A percentile compares a stretch with the other conserved stretches of the same genome.
These are phyloP conservation scores for Nannospalax galili DNA, from an alignment of 2,113 vertebrate genomes.

Conservation along the genomic window DNA sequence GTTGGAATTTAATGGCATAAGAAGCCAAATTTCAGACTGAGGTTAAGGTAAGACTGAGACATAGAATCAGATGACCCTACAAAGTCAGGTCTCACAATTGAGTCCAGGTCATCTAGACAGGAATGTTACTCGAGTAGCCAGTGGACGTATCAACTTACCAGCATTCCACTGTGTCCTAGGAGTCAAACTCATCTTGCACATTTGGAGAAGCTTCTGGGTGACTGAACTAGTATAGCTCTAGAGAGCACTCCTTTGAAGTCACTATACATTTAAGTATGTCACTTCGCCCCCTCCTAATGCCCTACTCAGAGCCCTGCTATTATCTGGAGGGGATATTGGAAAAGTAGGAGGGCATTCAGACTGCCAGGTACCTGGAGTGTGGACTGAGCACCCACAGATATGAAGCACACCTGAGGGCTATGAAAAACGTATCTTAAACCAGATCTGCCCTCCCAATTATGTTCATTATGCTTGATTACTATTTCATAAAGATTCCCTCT, in stretches of 20 bases:
- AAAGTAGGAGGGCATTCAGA: not conserved
- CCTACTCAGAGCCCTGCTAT: not conserved
- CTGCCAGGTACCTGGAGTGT: not conserved
- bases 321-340: not conserved
- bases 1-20: not conserved
- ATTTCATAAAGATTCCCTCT: slow-evolving; percentile 56
- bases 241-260: not conserved
- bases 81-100: not conserved
- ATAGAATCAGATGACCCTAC: not conserved
- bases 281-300: not conserved
- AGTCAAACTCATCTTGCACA: not conserved
- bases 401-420: not conserved
- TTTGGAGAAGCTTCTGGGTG: not conserved
- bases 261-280: not conserved
- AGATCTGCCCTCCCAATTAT: not conserved
- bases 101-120: not conserved
- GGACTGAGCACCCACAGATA: not conserved
- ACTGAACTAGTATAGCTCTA: not conserved
- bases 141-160: not conserved
- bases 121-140: not conserved
- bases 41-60: not conserved
- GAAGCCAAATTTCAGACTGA: slow-evolving; percentile 34
- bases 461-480: slow-evolving; percentile 54
- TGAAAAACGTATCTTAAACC: slow-evolving; percentile 43
- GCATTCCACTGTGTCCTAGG: not conserved